phyloP scores from a whole-genome alignment of 2,888 invertebrate species.

The Parasteatoda lunata region DNA sequence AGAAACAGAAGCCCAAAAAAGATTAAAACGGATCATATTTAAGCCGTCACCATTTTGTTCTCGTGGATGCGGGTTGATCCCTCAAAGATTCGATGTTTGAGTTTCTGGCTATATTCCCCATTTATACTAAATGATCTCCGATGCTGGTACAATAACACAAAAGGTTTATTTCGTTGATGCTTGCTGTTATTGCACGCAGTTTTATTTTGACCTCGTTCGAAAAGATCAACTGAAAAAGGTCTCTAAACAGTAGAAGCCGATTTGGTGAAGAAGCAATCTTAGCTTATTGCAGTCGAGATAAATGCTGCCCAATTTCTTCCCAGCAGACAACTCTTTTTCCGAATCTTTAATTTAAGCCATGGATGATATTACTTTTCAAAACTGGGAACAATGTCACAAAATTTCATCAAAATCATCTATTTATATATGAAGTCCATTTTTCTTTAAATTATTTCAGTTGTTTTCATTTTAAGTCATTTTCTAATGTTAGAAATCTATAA shows the following conservation, averaged over 20 bases:
- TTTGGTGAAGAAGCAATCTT: constrained; percentile 40
- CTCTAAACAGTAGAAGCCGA: constrained; percentile 3
- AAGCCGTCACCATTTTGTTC: constrained; percentile 56
- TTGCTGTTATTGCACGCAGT: constrained; percentile 24
- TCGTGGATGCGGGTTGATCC: constrained; percentile 44
- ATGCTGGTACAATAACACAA: constrained; percentile 56
- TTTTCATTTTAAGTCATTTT: too few species aligned
- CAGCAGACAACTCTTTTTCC: neutral
- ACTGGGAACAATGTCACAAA: neutral
- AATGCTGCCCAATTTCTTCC: constrained; percentile 28
- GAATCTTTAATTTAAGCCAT: neutral
- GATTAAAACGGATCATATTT: constrained; percentile 65
- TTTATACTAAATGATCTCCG: constrained; percentile 50
- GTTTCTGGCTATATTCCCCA: constrained; percentile 10
- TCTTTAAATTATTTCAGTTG: too few species aligned
- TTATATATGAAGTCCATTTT: too few species aligned
- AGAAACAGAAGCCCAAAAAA: constrained; percentile 1
- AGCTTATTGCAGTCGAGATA: constrained; percentile 51
- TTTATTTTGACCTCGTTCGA: neutral
- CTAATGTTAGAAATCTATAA: too few species aligned
- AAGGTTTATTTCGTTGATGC: constrained; percentile 44
- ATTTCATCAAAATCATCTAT: too few species aligned
- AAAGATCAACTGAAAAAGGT: constrained; percentile 11
- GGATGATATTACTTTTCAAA: neutral
- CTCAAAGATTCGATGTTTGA: constrained; percentile 15